These are phyloP conservation scores for Smutsia gigantea DNA, from an alignment of 2,797 vertebrate species.

Conservation along the genomic window DNA sequence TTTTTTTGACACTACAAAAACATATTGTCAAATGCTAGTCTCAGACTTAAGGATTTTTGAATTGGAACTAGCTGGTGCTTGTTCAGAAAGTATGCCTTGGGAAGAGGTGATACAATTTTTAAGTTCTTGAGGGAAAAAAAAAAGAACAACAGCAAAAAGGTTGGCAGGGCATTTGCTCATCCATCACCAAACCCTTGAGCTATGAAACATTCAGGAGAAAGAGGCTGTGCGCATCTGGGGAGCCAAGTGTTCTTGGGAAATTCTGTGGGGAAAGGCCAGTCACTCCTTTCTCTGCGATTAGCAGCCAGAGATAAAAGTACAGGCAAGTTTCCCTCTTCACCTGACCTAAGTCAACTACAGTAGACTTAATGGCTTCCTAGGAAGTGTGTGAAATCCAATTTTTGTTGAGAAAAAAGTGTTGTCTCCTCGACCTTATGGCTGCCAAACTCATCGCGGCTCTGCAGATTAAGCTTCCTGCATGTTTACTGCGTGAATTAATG, in stretches of 20 bases:
- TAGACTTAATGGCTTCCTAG: not conserved
- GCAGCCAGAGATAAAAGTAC: not conserved
- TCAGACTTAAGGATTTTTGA: not conserved
- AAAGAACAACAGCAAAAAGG: not conserved
- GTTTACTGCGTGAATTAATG: not conserved
- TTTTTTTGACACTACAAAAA: not conserved
- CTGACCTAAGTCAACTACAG: not conserved
- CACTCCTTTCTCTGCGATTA: not conserved
- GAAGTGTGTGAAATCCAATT: not conserved
- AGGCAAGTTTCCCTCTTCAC: not conserved
- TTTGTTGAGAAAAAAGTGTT: not conserved
- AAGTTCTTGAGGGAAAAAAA: not conserved
- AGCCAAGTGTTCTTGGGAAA: not conserved
- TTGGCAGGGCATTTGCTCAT: not conserved
- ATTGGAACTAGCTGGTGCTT: not conserved
- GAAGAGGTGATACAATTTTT: not conserved
- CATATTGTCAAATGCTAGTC: not conserved
- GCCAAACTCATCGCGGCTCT: not conserved
- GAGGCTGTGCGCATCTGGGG: not conserved
- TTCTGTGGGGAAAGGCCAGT: not conserved
- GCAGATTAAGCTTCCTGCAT: not conserved
- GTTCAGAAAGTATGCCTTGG: slow-evolving; percentile 31
- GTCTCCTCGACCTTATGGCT: not conserved
- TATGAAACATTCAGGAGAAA: not conserved
- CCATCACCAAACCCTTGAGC: not conserved